Conservation (phyloP, 2,888 invertebrate genomes). For the Andrena bucephala region DNA sequence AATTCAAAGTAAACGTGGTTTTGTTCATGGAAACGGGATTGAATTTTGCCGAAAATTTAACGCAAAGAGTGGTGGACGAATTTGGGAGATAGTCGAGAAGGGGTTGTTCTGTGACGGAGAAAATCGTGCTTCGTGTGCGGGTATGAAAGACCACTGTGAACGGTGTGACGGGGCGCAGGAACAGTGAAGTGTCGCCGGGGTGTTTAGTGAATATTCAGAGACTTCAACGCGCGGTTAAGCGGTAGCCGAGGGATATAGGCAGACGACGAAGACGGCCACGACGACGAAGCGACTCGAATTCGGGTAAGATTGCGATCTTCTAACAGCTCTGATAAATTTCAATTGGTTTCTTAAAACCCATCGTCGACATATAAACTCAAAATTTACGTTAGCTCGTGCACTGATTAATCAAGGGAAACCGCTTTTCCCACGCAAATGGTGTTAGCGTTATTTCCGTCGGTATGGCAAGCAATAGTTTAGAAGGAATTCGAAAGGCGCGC, state of each 20-base stretch:
- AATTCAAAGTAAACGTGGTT: background rate
- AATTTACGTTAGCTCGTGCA: no score
- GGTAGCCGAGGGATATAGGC: conserved; percentile 73
- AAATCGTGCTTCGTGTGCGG: conserved; percentile 62
- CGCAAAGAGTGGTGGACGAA: background rate
- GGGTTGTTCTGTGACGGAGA: conserved; percentile 53
- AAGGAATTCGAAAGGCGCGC: no score
- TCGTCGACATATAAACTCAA: no score
- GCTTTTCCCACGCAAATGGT: no score
- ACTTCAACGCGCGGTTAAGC: conserved; percentile 77
- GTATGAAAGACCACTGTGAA: conserved; percentile 65
- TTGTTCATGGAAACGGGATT: background rate
- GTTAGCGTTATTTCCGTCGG: no score
- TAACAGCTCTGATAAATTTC: background rate
- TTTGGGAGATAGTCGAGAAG: conserved; percentile 5
- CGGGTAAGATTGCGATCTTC: conserved; percentile 69
- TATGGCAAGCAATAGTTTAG: no score
- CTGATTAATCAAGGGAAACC: no score
- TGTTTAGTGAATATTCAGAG: conserved; percentile 79
- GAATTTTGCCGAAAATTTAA: background rate
- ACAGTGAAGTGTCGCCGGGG: conserved; percentile 75
- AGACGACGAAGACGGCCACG: conserved; percentile 62
- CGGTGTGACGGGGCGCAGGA: conserved; percentile 66
- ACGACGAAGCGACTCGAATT: conserved; percentile 67
- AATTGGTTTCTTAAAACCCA: background rate